Conservation (phyloP, 1,140 invertebrate species). For the Drosophila sucinea region DNA sequence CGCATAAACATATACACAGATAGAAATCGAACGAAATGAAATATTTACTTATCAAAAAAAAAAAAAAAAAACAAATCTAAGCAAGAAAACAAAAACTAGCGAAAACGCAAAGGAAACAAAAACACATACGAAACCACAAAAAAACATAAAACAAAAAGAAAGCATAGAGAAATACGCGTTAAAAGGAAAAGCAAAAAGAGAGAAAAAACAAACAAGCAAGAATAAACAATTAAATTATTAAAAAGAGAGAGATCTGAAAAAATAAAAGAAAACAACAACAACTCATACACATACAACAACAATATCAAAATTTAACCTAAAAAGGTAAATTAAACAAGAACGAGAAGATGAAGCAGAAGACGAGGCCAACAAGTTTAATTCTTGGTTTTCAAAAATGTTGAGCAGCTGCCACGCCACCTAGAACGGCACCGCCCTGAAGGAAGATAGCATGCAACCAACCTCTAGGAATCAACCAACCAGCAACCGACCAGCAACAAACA, state of each 20-base stretch:
- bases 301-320: neutral
- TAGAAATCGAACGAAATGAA: slow-evolving; percentile 84
- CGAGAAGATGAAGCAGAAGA: neutral
- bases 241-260: slow-evolving; percentile 8
- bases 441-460: neutral
- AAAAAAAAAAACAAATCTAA: neutral
- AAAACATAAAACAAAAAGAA: slow-evolving; percentile 17
- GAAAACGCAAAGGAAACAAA: slow-evolving; percentile 20
- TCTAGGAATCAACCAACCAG: neutral
- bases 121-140: slow-evolving; percentile 23
- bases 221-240: slow-evolving; percentile 15
- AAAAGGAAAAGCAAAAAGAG: slow-evolving; percentile 27
- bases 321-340: neutral
- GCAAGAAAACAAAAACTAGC: slow-evolving; percentile 27
- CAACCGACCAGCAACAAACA: slow-evolving; percentile 38
- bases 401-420: slow-evolving; percentile 1
- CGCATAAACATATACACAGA: slow-evolving; percentile 56
- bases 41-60: slow-evolving; percentile 46
- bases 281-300: neutral
- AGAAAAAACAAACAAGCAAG: slow-evolving; percentile 12
- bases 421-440: neutral
- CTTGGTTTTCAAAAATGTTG: slow-evolving; percentile 3
- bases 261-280: neutral
- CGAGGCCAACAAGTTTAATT: neutral
- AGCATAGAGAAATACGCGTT: slow-evolving; percentile 31